Percentiles rank a stretch among this genome's conserved stretches.
Evolutionary conservation across 1,140 invertebrate genomes (phyloP).

Genomic region (Manduca sexta): DNA sequence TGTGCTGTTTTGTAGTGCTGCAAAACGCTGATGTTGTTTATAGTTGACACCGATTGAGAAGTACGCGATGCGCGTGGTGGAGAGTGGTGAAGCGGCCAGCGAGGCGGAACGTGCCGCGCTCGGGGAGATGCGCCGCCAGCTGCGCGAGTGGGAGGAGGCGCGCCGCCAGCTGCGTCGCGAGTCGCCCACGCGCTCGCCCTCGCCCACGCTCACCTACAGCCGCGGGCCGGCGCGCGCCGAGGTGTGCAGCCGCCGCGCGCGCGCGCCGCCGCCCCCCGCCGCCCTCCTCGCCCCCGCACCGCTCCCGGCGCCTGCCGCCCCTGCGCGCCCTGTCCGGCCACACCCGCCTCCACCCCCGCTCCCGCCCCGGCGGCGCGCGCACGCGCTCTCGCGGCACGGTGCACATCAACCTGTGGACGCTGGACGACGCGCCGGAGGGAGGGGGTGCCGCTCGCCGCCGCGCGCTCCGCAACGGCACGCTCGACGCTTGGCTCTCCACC

Average conservation of each 20-base stretch:
- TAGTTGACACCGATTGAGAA: conserved; percentile 93
- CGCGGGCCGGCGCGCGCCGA: too few species aligned
- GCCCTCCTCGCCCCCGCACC: conserved; percentile 19
- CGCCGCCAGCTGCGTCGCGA: conserved; percentile 85
- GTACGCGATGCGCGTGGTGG: conserved; percentile 94
- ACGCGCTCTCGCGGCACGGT: conserved; percentile 67
- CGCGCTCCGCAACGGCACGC: conserved; percentile 77
- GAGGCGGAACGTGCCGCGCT: conserved; percentile 90
- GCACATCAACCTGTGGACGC: conserved; percentile 86
- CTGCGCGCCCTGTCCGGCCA: conserved; percentile 6
- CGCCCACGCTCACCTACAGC: conserved; percentile 48
- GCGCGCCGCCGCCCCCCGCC: conserved; percentile 23
- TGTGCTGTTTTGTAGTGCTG: too few species aligned
- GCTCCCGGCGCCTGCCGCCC: conserved; percentile 14
- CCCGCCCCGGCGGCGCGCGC: conserved; percentile 2
- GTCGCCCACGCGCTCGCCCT: conserved; percentile 75
- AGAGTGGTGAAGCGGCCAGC: conserved; percentile 89
- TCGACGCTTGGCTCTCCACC: conserved; percentile 46
- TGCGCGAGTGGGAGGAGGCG: conserved; percentile 95
- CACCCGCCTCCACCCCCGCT: conserved; percentile 22
- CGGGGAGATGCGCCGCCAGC: conserved; percentile 91
- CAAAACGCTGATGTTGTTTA: conserved; percentile 9
- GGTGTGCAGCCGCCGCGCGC: conserved; percentile 32
- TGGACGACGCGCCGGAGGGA: conserved; percentile 73
- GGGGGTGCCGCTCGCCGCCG: conserved; percentile 43